These are phyloP conservation scores for Eudasyphora cyanicolor DNA, from an alignment of 2,888 invertebrate species.

Conservation along the genomic window DNA sequence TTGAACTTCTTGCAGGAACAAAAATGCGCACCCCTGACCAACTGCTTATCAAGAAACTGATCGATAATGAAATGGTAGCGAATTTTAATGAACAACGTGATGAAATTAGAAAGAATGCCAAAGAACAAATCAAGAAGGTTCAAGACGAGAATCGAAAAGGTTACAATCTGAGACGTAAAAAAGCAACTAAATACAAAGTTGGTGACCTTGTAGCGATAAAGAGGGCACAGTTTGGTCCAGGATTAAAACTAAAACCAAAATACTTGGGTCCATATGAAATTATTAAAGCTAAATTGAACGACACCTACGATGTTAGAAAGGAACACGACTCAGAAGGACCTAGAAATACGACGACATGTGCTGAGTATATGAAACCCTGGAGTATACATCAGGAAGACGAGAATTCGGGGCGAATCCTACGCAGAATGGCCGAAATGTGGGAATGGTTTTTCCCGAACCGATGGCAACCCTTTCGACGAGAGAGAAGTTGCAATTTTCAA, in stretches of 20 bases:
- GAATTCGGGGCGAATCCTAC: too few species aligned
- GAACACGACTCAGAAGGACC: slow-evolving; percentile 29
- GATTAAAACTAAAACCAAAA: slow-evolving; percentile 44
- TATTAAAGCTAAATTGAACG: slow-evolving; percentile 2
- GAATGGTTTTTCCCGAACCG: too few species aligned
- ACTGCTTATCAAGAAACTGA: not conserved
- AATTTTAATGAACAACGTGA: slow-evolving; percentile 44
- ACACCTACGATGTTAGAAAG: slow-evolving; percentile 30
- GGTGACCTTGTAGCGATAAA: slow-evolving; percentile 49
- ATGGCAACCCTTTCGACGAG: too few species aligned
- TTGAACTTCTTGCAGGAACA: slow-evolving; percentile 36
- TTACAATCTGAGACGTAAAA: slow-evolving; percentile 8
- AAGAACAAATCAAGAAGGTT: slow-evolving; percentile 5
- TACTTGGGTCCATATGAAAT: slow-evolving; percentile 45
- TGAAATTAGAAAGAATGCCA: slow-evolving; percentile 16
- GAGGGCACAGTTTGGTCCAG: slow-evolving; percentile 39
- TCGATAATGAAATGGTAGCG: slow-evolving; percentile 24
- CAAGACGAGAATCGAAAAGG: slow-evolving; percentile 19
- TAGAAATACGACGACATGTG: slow-evolving; percentile 32
- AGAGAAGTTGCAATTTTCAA: too few species aligned
- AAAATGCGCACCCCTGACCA: slow-evolving; percentile 36
- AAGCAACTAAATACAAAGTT: slow-evolving; percentile 17
- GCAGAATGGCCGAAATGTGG: too few species aligned
- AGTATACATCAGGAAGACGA: too few species aligned
- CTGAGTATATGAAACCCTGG: too few species aligned